Percentiles rank a stretch among this genome's conserved stretches.
These are phyloP conservation scores for Menidia menidia DNA, from an alignment of 2,797 vertebrate species.

Conservation along the genomic window DNA sequence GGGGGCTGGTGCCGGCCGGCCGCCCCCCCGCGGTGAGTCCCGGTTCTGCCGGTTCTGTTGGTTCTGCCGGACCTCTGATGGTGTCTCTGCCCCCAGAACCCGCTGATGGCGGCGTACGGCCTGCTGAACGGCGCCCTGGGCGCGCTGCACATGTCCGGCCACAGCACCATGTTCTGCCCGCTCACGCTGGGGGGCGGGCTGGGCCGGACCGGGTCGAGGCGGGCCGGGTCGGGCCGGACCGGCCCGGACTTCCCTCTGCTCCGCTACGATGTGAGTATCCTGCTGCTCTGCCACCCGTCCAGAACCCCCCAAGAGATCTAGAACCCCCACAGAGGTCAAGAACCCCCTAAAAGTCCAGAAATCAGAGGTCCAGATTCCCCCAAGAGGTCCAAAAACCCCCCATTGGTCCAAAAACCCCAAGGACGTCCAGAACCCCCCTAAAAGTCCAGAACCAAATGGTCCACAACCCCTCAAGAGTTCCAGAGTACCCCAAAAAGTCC, in stretches of 20 bases:
- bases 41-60: not conserved
- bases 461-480: too few relatives aligned
- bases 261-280: constrained; percentile 82
- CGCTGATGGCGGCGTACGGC: constrained; percentile 82
- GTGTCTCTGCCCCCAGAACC: constrained; percentile 74
- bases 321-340: too few relatives aligned
- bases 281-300: not conserved
- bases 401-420: too few relatives aligned
- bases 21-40: constrained; percentile 76
- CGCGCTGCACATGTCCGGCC: constrained; percentile 79
- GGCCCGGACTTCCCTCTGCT: constrained; percentile 84
- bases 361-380: too few relatives aligned
- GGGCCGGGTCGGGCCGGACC: constrained; percentile 51
- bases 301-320: too few relatives aligned
- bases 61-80: too few relatives aligned
- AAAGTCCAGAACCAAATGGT: too few relatives aligned
- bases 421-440: too few relatives aligned
- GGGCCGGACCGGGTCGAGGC: constrained; percentile 56
- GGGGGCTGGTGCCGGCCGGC: constrained; percentile 85
- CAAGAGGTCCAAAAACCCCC: too few relatives aligned
- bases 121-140: constrained; percentile 89
- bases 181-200: constrained; percentile 87
- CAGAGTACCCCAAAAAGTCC: too few relatives aligned
- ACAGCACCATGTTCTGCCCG: constrained; percentile 93
- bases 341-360: too few relatives aligned